These are phyloP conservation scores for Rhodinocichla rosea DNA, from an alignment of 2,113 vertebrate genomes.

Conservation along the genomic window DNA sequence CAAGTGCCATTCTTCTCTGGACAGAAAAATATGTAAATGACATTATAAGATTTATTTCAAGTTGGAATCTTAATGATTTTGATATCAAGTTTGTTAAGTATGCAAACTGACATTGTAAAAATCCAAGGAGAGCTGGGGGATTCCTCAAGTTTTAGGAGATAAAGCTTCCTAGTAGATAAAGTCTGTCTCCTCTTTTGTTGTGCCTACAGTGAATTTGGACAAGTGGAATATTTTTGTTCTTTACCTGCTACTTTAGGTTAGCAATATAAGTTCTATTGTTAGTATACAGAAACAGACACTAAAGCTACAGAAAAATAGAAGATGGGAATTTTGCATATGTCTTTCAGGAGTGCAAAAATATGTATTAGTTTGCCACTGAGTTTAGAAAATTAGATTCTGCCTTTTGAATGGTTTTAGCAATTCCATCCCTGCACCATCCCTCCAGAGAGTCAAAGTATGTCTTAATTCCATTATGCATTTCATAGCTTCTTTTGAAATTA, in stretches of 20 bases:
- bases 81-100: not conserved
- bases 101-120: not conserved
- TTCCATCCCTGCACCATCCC: not conserved
- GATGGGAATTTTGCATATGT: not conserved
- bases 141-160: not conserved
- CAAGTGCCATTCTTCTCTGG: not conserved
- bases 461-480: not conserved
- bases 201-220: not conserved
- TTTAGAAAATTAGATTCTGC: conserved; percentile 20
- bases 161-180: not conserved
- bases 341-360: not conserved
- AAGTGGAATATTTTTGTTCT: not conserved
- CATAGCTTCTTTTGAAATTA: conserved; percentile 13
- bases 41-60: not conserved
- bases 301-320: not conserved
- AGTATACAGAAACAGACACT: not conserved
- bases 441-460: not conserved
- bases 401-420: not conserved
- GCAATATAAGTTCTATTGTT: not conserved
- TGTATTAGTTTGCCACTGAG: not conserved
- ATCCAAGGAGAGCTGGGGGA: not conserved
- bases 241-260: not conserved
- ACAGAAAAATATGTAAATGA: not conserved
- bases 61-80: not conserved
- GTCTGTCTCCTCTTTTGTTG: not conserved